Conservation (phyloP, 2,797 vertebrate genomes). For the Sparus aurata region DNA sequence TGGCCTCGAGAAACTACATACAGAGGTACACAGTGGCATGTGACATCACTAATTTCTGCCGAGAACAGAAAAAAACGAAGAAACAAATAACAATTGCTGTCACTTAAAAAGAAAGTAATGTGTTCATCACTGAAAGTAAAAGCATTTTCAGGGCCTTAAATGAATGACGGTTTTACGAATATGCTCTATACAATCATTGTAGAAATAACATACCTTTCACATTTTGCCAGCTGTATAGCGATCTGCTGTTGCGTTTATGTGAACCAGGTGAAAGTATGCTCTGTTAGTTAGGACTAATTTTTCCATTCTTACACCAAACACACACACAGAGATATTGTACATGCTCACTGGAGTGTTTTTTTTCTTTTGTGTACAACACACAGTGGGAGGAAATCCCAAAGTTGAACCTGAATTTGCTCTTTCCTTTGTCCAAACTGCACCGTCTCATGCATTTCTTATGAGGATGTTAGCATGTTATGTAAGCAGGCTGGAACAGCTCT, state of each 20-base stretch:
- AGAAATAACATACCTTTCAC: no score
- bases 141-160: no score
- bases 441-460: conserved; percentile 13
- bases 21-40: no score
- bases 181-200: no score
- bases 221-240: no score
- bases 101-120: neutral
- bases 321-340: neutral
- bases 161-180: no score
- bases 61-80: neutral
- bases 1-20: neutral
- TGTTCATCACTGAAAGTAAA: neutral
- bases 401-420: neutral
- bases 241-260: no score
- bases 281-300: neutral
- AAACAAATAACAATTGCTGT: neutral
- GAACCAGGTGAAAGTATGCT: no score
- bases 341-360: neutral
- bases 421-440: neutral
- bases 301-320: neutral
- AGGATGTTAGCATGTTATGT: conserved; percentile 1
- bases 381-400: conserved; percentile 4
- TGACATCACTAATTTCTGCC: neutral
- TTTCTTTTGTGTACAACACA: neutral
- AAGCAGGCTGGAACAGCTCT: conserved; percentile 13